phyloP scores from a whole-genome alignment of 2,113 vertebrate species.

The Coracopsis vasa region DNA sequence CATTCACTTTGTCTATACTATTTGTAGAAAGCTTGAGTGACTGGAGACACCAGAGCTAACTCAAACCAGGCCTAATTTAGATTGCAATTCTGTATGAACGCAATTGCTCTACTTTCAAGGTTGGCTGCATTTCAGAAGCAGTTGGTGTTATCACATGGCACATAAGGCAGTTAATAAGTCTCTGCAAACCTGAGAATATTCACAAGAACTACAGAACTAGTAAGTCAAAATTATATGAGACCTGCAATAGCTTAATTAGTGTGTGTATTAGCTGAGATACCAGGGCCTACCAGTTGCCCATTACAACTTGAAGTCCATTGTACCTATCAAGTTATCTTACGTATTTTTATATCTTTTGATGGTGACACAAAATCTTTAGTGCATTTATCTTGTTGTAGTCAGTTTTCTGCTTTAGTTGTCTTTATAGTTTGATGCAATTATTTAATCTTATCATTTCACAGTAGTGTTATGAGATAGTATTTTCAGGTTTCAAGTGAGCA shows the following conservation, averaged over 20 bases:
- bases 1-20: background rate
- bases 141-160: background rate
- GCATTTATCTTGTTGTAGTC: background rate
- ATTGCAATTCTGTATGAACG: background rate
- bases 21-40: background rate
- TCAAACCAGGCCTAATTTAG: background rate
- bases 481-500: background rate
- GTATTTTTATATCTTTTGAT: background rate
- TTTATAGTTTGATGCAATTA: background rate
- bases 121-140: background rate
- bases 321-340: background rate
- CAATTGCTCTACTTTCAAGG: background rate
- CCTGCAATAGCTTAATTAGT: rapidly evolving
- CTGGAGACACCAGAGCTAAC: background rate
- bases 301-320: background rate
- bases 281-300: background rate
- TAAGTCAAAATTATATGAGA: background rate
- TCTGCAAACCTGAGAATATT: background rate
- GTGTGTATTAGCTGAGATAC: background rate
- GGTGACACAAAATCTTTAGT: background rate
- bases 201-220: background rate
- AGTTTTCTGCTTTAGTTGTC: background rate
- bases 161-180: background rate
- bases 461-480: background rate
- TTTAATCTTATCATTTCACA: background rate